These are phyloP conservation scores for Psylliodes chrysocephalus DNA, from an alignment of 2,888 invertebrate species.

Conservation along the genomic window DNA sequence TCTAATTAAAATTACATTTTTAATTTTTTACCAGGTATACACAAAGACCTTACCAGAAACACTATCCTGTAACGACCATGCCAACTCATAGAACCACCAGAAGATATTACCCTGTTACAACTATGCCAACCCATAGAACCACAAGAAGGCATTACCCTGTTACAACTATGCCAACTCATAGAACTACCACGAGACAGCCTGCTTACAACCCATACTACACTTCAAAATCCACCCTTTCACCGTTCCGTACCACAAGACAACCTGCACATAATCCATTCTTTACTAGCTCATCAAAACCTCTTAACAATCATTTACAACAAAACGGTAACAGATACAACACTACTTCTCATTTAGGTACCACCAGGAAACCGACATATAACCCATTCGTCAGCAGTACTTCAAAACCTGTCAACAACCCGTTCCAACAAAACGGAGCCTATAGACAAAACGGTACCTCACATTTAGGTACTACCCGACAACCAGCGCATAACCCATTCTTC, in stretches of 20 bases:
- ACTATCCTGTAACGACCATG: constrained; percentile 9
- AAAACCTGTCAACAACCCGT: not conserved
- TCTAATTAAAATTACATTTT: no score
- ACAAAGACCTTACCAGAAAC: not conserved
- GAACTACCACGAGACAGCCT: constrained; percentile 18
- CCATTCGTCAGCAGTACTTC: constrained; percentile 12
- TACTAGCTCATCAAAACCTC: constrained; percentile 12
- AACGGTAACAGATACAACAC: no score
- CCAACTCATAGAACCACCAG: not conserved
- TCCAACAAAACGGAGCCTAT: not conserved
- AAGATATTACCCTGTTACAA: not conserved
- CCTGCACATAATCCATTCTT: constrained; percentile 28
- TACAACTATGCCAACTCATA: constrained; percentile 12
- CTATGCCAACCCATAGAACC: constrained; percentile 1
- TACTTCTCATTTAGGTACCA: not conserved
- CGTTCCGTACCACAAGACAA: constrained; percentile 7
- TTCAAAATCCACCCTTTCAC: not conserved
- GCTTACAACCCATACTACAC: constrained; percentile 25
- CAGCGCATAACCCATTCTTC: constrained; percentile 19
- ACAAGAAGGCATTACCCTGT: constrained; percentile 1
- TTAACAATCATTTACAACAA: constrained; percentile 20
- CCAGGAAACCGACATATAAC: constrained; percentile 24
- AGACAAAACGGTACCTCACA: no score
- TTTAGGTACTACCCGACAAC: constrained; percentile 11
- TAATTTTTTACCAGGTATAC: not conserved